Percentiles rank a stretch among this genome's conserved stretches.
Evolutionary conservation across 2,113 vertebrate genomes (phyloP).

Genomic region (Chaetorhynchus papuensis): DNA sequence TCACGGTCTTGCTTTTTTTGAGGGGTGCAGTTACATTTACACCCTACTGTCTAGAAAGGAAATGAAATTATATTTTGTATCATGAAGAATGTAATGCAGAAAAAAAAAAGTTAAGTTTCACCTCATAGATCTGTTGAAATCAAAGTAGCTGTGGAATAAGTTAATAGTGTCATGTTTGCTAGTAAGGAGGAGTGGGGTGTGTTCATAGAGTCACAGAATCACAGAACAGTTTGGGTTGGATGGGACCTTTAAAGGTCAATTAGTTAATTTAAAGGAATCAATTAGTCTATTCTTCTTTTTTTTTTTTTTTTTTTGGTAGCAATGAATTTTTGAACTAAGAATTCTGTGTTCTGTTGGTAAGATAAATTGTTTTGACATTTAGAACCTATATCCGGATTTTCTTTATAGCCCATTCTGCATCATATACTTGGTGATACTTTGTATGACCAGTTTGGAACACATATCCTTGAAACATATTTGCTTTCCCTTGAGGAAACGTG

Average conservation of each 20-base stretch:
- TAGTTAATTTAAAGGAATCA: not conserved
- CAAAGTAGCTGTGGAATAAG: not conserved
- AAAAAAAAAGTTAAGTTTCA: not conserved
- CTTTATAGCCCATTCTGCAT: not conserved
- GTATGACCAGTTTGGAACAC: not conserved
- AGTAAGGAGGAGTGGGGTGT: not conserved
- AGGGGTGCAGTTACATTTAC: not conserved
- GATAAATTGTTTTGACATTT: not conserved
- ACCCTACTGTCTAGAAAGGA: not conserved
- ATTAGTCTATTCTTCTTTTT: not conserved
- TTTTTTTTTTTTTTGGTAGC: not conserved
- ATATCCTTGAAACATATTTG: not conserved
- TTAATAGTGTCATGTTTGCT: not conserved
- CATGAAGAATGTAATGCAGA: not conserved
- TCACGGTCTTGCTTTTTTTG: not conserved
- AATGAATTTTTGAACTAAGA: not conserved
- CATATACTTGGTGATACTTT: not conserved
- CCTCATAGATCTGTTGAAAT: not conserved
- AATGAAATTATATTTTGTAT: not conserved
- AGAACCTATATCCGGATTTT: not conserved
- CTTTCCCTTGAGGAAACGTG: not conserved
- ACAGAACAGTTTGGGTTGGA: not conserved
- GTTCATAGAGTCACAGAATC: not conserved
- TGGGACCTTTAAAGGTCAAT: not conserved
- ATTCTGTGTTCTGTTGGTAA: not conserved